Base-by-base conservation (phyloP, 1,140 invertebrate genomes). In the Trichonephila clavata region DNA sequence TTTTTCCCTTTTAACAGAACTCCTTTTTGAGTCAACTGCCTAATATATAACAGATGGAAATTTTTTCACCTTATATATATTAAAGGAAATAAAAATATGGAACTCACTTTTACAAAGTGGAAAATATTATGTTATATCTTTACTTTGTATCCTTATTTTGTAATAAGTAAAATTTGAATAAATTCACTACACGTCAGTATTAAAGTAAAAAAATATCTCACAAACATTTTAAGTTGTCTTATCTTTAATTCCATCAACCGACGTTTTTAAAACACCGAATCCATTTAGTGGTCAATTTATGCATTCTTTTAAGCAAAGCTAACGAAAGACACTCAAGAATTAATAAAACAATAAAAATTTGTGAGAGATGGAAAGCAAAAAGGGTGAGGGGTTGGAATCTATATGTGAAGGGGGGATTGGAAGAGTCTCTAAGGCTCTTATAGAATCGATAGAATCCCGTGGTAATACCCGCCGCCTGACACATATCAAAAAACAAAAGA, bases 381-480 rank as follows among this genome's bases (percentile, higher is more conserved):
- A 8, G 21, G 50, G 21, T 16, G 32, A 84, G 50, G 21, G 32
- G 80, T 50, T 50, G 50, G 50, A 50, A 50, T 50, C 50, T 50
- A 50, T 50, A 50, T 50, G 50, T 50, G 50, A 21, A 84, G 18
- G 21, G 50, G 21, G 50, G 32, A 84, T 43, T 2, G 32, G 80
- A 43, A 39, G 18, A 21, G 80, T 50, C 21, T 60, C 43, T 13
- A 18, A 59, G 83, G 57, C 83, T 84, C 57, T 84, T 84, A 84
- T 84, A 84, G 83, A 84, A 84, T 84, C 83, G 83, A 84, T 84
- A 57, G 83, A 60, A 60, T 59, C 57, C 83, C 32, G n/a, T 60
- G 50, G 83, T 84, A 84, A 84, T 84, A 84, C 83, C 83, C n/a
- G 59, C 83, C n/a, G 57, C 83, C 83, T 60, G 83, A 84, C 83